Evolutionary conservation across 2,113 vertebrate genomes (phyloP).

Genomic region (Stigmatopora nigra): DNA sequence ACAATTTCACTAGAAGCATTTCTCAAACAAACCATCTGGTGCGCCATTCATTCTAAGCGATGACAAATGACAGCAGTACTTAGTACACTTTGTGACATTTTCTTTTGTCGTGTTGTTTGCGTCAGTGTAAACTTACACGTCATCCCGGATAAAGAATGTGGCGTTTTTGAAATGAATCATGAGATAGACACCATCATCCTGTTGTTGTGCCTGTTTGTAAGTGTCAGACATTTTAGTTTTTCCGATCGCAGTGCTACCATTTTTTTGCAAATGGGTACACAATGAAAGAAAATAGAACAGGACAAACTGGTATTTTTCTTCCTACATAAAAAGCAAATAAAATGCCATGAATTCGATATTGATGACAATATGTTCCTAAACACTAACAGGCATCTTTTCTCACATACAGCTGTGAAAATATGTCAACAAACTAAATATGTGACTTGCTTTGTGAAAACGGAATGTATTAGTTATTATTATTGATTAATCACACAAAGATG

Average conservation of each 20-base stretch:
- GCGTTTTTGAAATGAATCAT: background rate
- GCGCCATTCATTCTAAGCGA: background rate
- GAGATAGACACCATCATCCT: background rate
- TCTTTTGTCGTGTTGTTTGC: slow-evolving; percentile 2
- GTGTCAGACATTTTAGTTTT: background rate
- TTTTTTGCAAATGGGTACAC: background rate
- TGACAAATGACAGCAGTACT: background rate
- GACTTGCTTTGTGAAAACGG: background rate
- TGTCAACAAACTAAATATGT: background rate
- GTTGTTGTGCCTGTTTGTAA: slow-evolving; percentile 2
- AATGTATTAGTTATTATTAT: background rate
- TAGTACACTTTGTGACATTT: slow-evolving; percentile 2
- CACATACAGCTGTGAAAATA: background rate
- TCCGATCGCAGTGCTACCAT: background rate
- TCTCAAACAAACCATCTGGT: slow-evolving; percentile 7
- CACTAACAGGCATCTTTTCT: background rate
- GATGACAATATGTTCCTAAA: background rate
- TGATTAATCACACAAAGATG: background rate
- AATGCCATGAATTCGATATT: background rate
- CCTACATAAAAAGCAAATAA: background rate
- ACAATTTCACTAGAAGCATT: background rate
- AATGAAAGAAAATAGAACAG: background rate
- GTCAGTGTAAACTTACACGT: slow-evolving; percentile 1
- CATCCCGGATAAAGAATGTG: background rate
- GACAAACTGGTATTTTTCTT: background rate